phyloP scores from a whole-genome alignment of 2,888 invertebrate genomes.

The Parnassius apollo region DNA sequence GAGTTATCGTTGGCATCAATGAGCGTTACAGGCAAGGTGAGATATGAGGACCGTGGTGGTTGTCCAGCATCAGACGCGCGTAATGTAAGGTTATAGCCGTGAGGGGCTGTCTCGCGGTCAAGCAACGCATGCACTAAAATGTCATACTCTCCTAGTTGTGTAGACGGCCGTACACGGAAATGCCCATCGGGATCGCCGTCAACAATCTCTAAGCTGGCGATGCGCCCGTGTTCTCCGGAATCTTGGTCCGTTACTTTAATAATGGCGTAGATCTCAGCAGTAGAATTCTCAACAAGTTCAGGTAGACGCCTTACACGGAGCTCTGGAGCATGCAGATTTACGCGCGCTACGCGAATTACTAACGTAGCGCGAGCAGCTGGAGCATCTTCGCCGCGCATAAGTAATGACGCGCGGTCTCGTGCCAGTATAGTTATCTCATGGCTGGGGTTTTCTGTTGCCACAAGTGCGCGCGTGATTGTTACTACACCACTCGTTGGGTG shows the following conservation, averaged over 20 bases:
- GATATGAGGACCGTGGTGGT: constrained; percentile 89
- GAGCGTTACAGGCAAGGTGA: constrained; percentile 90
- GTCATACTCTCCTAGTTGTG: constrained; percentile 86
- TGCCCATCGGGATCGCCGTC: constrained; percentile 95
- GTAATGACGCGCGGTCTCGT: constrained; percentile 89
- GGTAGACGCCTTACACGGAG: constrained; percentile 90
- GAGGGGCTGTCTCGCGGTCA: constrained; percentile 88
- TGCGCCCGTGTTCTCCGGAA: constrained; percentile 90
- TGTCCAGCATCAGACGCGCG: constrained; percentile 91
- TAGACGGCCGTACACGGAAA: constrained; percentile 86
- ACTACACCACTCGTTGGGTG: constrained; percentile 96
- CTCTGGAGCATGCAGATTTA: constrained; percentile 93
- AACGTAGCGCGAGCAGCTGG: constrained; percentile 89
- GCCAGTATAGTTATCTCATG: constrained; percentile 91
- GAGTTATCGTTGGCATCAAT: constrained; percentile 92
- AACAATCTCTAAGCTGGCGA: constrained; percentile 90
- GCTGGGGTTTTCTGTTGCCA: constrained; percentile 84
- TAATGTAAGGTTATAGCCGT: constrained; percentile 93
- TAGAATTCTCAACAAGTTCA: constrained; percentile 89
- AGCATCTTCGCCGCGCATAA: constrained; percentile 76
- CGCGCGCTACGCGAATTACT: constrained; percentile 88
- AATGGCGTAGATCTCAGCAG: constrained; percentile 93
- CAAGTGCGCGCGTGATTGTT: constrained; percentile 89
- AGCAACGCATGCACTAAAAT: constrained; percentile 89
- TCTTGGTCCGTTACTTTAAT: constrained; percentile 92